These are phyloP conservation scores for Eupithecia tripunctaria DNA, from an alignment of 2,888 invertebrate genomes.

Conservation along the genomic window DNA sequence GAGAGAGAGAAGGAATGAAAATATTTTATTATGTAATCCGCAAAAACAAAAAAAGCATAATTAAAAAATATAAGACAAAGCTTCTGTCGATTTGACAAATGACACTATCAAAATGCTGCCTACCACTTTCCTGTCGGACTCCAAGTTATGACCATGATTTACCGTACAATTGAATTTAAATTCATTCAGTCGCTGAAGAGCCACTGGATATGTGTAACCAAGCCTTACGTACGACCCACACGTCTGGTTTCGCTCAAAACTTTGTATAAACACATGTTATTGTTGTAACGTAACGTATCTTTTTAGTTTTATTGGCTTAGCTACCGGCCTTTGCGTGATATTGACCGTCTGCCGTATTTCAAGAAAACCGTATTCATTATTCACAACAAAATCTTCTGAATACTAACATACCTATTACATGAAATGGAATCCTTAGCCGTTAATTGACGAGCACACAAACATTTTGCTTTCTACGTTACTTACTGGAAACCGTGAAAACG, in stretches of 20 bases:
- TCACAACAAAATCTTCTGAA: background rate
- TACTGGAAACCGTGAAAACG: slow-evolving; percentile 17
- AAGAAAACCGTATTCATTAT: slow-evolving; percentile 18
- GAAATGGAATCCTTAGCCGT: slow-evolving; percentile 15
- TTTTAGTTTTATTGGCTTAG: slow-evolving; percentile 26
- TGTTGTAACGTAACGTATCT: slow-evolving; percentile 14
- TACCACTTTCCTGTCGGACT: background rate
- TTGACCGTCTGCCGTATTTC: slow-evolving; percentile 24
- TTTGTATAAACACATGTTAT: slow-evolving; percentile 27
- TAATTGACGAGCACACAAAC: slow-evolving; percentile 1
- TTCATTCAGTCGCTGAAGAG: background rate
- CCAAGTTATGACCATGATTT: background rate
- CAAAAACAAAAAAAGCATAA: too few species aligned
- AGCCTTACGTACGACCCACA: slow-evolving; percentile 3
- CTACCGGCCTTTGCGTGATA: slow-evolving; percentile 10
- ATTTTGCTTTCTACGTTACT: slow-evolving; percentile 10
- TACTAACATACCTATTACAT: too few species aligned
- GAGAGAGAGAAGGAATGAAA: too few species aligned
- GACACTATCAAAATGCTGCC: too few species aligned
- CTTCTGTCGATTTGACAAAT: too few species aligned
- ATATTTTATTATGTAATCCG: too few species aligned
- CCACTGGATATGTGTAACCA: background rate
- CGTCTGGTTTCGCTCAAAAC: slow-evolving; percentile 29
- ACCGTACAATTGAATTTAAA: background rate
- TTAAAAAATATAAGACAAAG: too few species aligned